Percentiles rank a stretch among this genome's conserved stretches.
Conservation (phyloP, 92 coral and sea anemone genomes). For the Pocillopora meandrina region DNA sequence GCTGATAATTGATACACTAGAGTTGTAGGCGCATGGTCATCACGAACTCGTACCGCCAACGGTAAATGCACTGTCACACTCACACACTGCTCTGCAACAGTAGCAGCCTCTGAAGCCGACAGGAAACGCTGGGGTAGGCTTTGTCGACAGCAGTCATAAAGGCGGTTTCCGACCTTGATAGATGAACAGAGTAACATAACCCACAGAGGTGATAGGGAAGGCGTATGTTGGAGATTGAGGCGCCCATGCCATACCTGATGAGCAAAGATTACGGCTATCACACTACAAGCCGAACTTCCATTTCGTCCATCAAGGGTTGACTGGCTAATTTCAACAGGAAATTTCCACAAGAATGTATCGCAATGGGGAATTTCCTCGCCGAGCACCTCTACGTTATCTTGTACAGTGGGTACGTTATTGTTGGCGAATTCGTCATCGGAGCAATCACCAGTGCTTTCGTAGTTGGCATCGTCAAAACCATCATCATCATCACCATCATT, state of each 20-base stretch:
- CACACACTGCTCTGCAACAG: constrained; percentile 25
- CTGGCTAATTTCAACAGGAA: constrained; percentile 36
- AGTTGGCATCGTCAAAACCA: too few species aligned
- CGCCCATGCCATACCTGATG: constrained; percentile 6
- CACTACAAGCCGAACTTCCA: constrained; percentile 59
- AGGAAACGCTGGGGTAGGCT: constrained; percentile 46
- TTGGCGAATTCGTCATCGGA: too few species aligned
- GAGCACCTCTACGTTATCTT: background rate
- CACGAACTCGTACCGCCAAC: constrained; percentile 41
- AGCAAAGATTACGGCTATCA: constrained; percentile 34
- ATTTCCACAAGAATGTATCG: constrained; percentile 38
- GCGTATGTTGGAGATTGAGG: constrained; percentile 21
- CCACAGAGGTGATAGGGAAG: constrained; percentile 37
- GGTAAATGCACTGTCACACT: constrained; percentile 23
- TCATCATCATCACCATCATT: too few species aligned
- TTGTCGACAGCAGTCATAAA: constrained; percentile 42
- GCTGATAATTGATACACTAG: constrained; percentile 16
- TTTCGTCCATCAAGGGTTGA: constrained; percentile 46
- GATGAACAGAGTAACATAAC: constrained; percentile 24
- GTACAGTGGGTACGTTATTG: background rate
- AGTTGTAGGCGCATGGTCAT: constrained; percentile 38
- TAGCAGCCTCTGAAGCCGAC: constrained; percentile 48
- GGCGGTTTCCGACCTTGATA: constrained; percentile 32
- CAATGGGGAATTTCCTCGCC: constrained; percentile 24
- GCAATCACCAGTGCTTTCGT: too few species aligned